Evolutionary conservation across 2,113 vertebrate genomes (phyloP).

Genomic region (Anolis carolinensis): DNA sequence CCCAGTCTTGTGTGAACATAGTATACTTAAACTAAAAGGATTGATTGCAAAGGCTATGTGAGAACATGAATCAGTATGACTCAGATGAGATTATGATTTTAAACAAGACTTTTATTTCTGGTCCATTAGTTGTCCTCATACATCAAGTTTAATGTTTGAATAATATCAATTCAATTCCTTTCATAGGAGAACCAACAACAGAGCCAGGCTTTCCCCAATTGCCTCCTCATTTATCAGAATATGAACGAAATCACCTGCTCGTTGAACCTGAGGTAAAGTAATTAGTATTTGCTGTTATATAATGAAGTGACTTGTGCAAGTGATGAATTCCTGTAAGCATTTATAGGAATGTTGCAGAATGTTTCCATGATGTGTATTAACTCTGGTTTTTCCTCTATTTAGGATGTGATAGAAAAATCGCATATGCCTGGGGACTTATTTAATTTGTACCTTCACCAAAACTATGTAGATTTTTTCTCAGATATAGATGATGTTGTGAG

Average conservation of each 20-base stretch:
- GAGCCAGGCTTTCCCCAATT: constrained; percentile 64
- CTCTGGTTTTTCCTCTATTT: constrained; percentile 25
- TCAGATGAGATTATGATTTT: too few species aligned
- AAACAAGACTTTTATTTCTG: too few species aligned
- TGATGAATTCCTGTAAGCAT: not conserved
- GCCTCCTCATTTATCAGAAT: constrained; percentile 74
- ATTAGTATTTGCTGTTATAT: not conserved
- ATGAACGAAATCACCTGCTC: constrained; percentile 75
- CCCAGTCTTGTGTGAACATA: not conserved
- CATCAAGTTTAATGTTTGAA: not conserved
- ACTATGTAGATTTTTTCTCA: constrained; percentile 92
- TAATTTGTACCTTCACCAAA: constrained; percentile 96
- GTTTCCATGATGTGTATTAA: not conserved
- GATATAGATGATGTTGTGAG: constrained; percentile 86
- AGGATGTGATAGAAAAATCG: constrained; percentile 91
- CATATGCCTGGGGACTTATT: constrained; percentile 91
- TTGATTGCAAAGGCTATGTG: not conserved
- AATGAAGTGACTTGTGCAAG: not conserved
- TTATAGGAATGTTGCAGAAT: not conserved
- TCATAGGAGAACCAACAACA: constrained; percentile 70
- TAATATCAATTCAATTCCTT: constrained; percentile 39
- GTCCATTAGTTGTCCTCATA: not conserved
- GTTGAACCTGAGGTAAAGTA: constrained; percentile 79
- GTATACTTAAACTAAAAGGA: not conserved
- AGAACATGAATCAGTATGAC: not conserved